Evolutionary conservation across 1,140 invertebrate genomes (phyloP), one percentile per base, ranked within the genome.

Genomic region (Drosophila sproati): DNA sequence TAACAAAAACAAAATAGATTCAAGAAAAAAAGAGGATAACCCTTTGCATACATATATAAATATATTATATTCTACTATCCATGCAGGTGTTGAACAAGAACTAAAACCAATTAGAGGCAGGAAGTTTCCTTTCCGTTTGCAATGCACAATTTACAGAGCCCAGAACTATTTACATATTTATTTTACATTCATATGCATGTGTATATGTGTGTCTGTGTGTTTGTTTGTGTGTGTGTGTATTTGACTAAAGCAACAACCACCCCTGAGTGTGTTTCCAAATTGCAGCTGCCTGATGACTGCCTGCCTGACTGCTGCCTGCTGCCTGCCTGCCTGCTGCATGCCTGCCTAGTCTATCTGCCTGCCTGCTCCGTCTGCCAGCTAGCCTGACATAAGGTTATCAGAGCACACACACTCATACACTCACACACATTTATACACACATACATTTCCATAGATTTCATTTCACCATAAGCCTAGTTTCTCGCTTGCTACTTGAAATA

Each of bases 51-150:
- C 29, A 32, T 12, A 51, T 52, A 54, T 45, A 43, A 32, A 34
- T 12, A 12, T 12, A 12, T 20, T 20, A 34, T 4, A 5, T 29
- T 8, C n/a, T 29, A 6, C 5, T 39, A 35, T 10, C 60, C 12
- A 50, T 48, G 60, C 47, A 50, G 48, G 61, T 43, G 48, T 2
- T 66, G 8, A 47, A 12, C 51, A 55, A 48, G 29, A 67, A 60
- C 7, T 31, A 56, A 64, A 75, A 72, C 54, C 73, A 86, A 86
- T 86, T 86, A 86, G 71, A 67, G 41, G 47, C 82, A 81, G 82
- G 82, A 86, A 86, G 78, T 86, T 54, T 37, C 48, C 55, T 71
- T 86, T 86, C 82, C 82, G 81, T 68, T 70, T 62, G 34, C 31
- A 59, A 54, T 77, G 51, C 72, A 52, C 50, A 69, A 55, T 7